Conservation (phyloP, 2,113 vertebrate species). For the Saimiri boliviensis region DNA sequence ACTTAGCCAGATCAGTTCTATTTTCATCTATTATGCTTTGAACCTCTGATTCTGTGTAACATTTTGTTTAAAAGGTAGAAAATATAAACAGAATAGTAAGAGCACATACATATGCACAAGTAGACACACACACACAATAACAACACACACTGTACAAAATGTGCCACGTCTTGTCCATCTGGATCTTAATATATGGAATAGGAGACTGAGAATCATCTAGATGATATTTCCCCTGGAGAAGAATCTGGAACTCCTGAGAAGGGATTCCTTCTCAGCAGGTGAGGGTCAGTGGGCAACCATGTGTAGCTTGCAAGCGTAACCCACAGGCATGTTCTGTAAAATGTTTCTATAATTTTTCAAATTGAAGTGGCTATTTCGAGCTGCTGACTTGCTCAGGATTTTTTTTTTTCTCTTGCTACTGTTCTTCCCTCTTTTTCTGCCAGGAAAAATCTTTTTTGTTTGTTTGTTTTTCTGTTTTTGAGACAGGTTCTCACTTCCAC, state of each 20-base stretch:
- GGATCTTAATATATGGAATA: background rate
- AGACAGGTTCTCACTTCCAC: too few relatives aligned
- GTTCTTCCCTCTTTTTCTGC: background rate
- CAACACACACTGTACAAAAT: background rate
- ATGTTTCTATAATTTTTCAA: background rate
- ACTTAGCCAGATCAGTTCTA: background rate
- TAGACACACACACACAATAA: too few relatives aligned
- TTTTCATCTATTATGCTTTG: background rate
- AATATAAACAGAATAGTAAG: background rate
- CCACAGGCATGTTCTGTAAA: background rate
- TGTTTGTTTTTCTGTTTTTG: too few relatives aligned
- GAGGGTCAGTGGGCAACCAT: background rate
- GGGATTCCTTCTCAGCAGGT: background rate
- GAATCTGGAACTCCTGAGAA: background rate
- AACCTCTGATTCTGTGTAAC: background rate
- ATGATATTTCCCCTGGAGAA: accelerated
- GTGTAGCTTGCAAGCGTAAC: background rate
- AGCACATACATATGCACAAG: too few relatives aligned
- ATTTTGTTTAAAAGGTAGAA: background rate
- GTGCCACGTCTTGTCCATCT: background rate
- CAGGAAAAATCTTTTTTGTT: background rate
- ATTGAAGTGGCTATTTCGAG: background rate
- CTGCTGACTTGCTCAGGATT: background rate
- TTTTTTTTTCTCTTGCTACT: background rate
- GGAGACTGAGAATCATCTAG: background rate